Evolutionary conservation across 2,888 invertebrate genomes (phyloP).

Genomic region (Pseudococcus viburni): DNA sequence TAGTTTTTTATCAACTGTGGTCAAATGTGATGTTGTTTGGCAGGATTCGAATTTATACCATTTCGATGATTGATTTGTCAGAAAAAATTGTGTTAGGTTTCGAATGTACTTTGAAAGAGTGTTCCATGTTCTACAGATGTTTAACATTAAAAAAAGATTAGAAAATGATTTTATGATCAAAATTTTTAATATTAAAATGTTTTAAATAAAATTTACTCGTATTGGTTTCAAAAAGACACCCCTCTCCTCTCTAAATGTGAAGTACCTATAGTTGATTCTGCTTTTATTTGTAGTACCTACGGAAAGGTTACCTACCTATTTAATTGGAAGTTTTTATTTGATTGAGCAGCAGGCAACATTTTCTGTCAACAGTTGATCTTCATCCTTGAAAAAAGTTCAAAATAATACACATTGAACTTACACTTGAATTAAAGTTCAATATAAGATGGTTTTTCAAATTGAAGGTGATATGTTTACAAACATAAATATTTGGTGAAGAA

Average conservation of each 20-base stretch:
- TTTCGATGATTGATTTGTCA: background rate
- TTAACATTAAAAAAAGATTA: too few relatives aligned
- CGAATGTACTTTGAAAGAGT: background rate
- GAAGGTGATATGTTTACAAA: constrained; percentile 16
- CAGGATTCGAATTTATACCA: background rate
- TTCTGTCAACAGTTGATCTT: background rate
- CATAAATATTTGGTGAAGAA: background rate
- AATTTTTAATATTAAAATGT: too few relatives aligned
- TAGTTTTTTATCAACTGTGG: background rate
- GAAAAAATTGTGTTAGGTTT: background rate
- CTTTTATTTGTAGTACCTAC: background rate
- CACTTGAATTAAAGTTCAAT: constrained; percentile 10
- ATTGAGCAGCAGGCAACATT: background rate
- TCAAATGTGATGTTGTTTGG: background rate
- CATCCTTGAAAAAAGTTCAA: background rate
- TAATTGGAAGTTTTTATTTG: background rate
- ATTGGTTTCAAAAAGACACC: too few relatives aligned
- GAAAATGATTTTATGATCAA: too few relatives aligned
- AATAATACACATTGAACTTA: constrained; percentile 30
- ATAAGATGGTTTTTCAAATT: background rate
- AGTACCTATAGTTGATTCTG: background rate
- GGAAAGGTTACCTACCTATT: background rate
- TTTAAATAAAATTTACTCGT: too few relatives aligned
- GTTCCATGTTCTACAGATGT: background rate
- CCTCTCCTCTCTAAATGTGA: too few relatives aligned